These are phyloP conservation scores for Saccostrea glomerata DNA, from an alignment of 1,140 invertebrate genomes.

Conservation along the genomic window DNA sequence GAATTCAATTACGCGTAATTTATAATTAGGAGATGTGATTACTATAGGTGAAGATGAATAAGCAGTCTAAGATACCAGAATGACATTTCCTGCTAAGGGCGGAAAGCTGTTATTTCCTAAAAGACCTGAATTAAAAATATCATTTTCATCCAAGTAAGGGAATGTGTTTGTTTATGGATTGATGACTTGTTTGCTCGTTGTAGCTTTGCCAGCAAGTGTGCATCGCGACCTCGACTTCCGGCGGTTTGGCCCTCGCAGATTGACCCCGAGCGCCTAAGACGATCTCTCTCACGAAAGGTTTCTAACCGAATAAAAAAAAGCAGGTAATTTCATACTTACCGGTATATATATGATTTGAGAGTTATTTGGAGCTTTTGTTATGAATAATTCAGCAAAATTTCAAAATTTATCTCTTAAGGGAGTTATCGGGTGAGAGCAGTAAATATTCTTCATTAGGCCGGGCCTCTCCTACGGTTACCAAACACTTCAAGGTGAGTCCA, in stretches of 20 bases:
- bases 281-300: constrained; percentile 64
- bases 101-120: not conserved
- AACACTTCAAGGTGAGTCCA: constrained; percentile 64
- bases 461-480: constrained; percentile 62
- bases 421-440: constrained; percentile 61
- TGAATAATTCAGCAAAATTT: not conserved
- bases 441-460: constrained; percentile 45
- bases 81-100: not conserved
- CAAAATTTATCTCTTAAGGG: constrained; percentile 11
- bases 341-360: not conserved
- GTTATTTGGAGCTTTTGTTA: not conserved
- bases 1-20: not conserved
- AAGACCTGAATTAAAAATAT: not conserved
- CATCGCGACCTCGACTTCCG: constrained; percentile 60
- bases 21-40: constrained; percentile 3
- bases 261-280: constrained; percentile 57
- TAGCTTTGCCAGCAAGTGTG: constrained; percentile 65
- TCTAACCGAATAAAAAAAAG: constrained; percentile 62
- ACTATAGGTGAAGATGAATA: not conserved
- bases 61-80: not conserved
- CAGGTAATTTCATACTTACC: constrained; percentile 51
- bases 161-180: not conserved
- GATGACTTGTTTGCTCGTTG: constrained; percentile 35
- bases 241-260: constrained; percentile 63
- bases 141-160: not conserved